Evolutionary conservation across 2,797 vertebrate species (phyloP).

Genomic region (Notamacropus eugenii): DNA sequence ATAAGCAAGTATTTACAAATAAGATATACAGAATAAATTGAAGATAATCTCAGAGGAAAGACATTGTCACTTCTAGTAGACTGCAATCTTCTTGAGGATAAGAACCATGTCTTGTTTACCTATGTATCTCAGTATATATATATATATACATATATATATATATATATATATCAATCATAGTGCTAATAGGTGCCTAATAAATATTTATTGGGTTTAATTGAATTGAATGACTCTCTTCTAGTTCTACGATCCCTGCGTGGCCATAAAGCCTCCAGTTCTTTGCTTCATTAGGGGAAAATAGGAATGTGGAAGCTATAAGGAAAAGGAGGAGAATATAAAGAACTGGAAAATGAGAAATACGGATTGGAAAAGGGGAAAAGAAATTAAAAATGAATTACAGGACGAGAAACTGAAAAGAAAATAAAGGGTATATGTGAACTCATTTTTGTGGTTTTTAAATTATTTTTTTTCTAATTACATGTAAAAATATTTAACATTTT

Average conservation of each 20-base stretch:
- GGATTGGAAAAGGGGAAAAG: not conserved
- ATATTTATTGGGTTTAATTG: not conserved
- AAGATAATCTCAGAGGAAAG: not conserved
- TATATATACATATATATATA: not conserved
- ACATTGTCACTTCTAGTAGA: not conserved
- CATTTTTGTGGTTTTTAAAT: not conserved
- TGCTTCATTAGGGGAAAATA: not conserved
- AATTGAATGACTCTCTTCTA: not conserved
- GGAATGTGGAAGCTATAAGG: not conserved
- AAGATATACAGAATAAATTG: not conserved
- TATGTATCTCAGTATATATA: not conserved
- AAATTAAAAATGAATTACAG: not conserved
- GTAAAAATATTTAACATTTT: not conserved
- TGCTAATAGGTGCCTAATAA: not conserved
- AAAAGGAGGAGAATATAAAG: slow-evolving; percentile 17
- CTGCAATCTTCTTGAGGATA: not conserved
- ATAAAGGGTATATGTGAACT: not conserved
- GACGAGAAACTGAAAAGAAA: not conserved
- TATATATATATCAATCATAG: not conserved
- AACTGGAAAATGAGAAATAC: not conserved
- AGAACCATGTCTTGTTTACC: not conserved
- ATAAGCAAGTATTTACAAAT: not conserved
- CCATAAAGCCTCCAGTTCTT: not conserved
- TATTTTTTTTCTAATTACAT: not conserved
- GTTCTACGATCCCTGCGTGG: not conserved